Percentiles rank a stretch among this genome's conserved stretches.
Conservation (phyloP, 1,140 invertebrate species). For the Acromyrmex echinatior region DNA sequence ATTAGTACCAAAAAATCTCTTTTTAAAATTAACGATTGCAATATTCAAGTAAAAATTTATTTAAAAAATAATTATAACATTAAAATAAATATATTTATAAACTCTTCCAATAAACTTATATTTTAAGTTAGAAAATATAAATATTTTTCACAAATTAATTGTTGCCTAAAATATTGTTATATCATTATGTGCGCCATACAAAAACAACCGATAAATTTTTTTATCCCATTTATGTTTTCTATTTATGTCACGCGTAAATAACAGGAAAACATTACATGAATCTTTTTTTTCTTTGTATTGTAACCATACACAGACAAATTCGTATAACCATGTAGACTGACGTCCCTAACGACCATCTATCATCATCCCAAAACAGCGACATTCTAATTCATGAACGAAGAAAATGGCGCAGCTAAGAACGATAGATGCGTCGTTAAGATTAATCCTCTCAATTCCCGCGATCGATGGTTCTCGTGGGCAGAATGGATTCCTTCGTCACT, state of each 20-base stretch:
- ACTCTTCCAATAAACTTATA: not conserved
- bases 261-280: not conserved
- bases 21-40: not conserved
- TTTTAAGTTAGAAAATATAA: not conserved
- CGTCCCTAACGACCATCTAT: constrained; percentile 64
- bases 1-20: not conserved
- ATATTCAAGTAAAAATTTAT: not conserved
- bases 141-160: no score
- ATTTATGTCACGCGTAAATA: not conserved
- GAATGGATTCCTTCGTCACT: constrained; percentile 68
- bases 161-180: not conserved
- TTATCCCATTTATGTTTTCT: not conserved
- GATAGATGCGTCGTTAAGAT: constrained; percentile 74
- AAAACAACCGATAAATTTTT: not conserved
- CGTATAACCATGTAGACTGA: constrained; percentile 26
- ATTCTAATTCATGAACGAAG: constrained; percentile 37
- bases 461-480: constrained; percentile 60
- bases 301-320: not conserved
- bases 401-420: constrained; percentile 42
- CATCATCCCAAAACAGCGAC: constrained; percentile 52
- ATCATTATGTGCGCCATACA: not conserved
- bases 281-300: constrained; percentile 13
- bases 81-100: constrained; percentile 13
- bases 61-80: not conserved
- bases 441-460: constrained; percentile 75